Percentiles rank a stretch among this genome's conserved stretches.
Conservation (phyloP, 2,113 vertebrate genomes). For the Seriola quinqueradiata region DNA sequence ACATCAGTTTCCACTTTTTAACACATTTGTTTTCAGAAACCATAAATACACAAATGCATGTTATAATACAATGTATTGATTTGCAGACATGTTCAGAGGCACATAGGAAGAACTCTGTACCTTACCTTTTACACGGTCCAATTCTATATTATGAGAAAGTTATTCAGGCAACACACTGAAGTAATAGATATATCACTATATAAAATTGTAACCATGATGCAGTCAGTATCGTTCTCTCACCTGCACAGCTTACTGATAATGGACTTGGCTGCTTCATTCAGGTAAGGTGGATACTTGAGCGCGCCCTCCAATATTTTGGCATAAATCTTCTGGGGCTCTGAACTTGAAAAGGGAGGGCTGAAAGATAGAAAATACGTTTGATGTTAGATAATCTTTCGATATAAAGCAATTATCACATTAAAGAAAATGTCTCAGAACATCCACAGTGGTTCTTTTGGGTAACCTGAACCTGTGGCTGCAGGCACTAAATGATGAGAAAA, state of each 20-base stretch:
- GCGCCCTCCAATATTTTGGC: slow-evolving; percentile 86
- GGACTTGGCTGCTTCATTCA: slow-evolving; percentile 85
- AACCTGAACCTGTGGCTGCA: not conserved
- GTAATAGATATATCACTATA: not conserved
- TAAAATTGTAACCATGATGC: not conserved
- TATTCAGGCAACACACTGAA: not conserved
- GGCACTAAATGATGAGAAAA: not conserved
- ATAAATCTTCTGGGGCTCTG: slow-evolving; percentile 88
- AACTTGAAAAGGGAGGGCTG: slow-evolving; percentile 88
- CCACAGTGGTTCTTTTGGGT: not conserved
- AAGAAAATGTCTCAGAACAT: not conserved
- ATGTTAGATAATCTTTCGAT: not conserved
- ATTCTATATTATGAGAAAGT: not conserved
- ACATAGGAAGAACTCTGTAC: not conserved
- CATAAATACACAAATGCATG: not conserved
- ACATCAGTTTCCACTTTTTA: not conserved
- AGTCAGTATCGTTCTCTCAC: slow-evolving; percentile 60
- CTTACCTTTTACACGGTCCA: not conserved
- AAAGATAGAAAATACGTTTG: slow-evolving; percentile 1
- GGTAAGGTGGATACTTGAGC: slow-evolving; percentile 83
- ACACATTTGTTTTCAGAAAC: not conserved
- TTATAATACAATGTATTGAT: not conserved
- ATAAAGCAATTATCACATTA: not conserved
- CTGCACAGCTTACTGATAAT: slow-evolving; percentile 88
- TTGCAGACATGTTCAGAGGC: not conserved